These are phyloP conservation scores for Brachyhypopomus gauderio DNA, from an alignment of 2,113 vertebrate species.

Conservation along the genomic window DNA sequence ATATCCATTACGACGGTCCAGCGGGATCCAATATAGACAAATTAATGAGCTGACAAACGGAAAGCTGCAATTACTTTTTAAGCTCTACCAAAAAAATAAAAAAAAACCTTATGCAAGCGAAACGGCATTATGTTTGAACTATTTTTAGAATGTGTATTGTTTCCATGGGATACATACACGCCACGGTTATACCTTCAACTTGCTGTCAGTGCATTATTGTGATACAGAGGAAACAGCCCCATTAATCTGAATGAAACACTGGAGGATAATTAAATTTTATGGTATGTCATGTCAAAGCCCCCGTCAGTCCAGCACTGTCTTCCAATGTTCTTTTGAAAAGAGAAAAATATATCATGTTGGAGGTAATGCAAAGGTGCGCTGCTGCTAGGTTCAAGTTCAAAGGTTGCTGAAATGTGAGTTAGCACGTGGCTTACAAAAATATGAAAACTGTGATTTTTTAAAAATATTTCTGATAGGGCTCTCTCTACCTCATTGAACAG, in stretches of 20 bases:
- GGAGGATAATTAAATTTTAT: conserved; percentile 12
- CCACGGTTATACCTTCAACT: neutral
- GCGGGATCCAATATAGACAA: neutral
- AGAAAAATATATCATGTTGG: neutral
- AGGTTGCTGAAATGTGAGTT: too few relatives aligned
- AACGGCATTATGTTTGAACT: neutral
- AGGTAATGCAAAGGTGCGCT: neutral
- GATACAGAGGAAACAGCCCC: conserved; percentile 1
- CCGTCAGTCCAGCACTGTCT: neutral
- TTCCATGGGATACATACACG: neutral
- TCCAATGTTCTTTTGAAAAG: neutral
- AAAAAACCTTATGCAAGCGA: conserved; percentile 10
- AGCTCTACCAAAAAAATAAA: neutral
- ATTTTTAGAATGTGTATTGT: conserved; percentile 18
- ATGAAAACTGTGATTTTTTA: neutral
- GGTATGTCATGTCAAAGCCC: conserved; percentile 13
- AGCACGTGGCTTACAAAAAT: too few relatives aligned
- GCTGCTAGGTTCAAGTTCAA: neutral
- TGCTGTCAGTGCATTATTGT: neutral
- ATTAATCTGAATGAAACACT: conserved; percentile 14
- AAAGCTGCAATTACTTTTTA: neutral
- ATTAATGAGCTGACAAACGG: conserved; percentile 12
- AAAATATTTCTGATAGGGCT: neutral
- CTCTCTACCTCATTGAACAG: neutral
- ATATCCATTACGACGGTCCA: neutral